Conservation (phyloP, 2,113 vertebrate species). For the Eudyptes chrysolophus region DNA sequence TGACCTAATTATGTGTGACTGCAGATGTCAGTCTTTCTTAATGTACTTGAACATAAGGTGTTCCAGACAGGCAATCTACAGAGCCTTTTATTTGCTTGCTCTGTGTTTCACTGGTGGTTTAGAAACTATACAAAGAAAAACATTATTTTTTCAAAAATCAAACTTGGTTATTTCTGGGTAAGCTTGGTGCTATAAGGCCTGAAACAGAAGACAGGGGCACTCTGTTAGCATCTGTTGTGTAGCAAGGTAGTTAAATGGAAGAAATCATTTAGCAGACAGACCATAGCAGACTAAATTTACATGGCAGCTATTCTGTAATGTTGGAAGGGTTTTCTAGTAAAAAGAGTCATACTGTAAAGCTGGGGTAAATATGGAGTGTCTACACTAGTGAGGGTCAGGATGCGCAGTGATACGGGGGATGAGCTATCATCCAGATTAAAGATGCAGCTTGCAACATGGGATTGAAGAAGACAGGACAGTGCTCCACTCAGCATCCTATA, state of each 20-base stretch:
- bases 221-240: background rate
- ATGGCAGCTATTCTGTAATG: background rate
- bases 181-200: background rate
- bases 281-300: background rate
- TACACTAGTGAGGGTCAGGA: background rate
- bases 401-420: rapidly evolving
- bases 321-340: background rate
- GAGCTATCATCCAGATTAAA: background rate
- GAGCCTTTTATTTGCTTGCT: background rate
- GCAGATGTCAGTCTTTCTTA: background rate
- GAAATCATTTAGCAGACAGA: background rate
- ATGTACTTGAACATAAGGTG: background rate
- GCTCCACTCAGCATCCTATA: background rate
- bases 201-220: background rate
- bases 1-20: background rate
- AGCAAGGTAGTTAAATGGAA: background rate
- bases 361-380: background rate
- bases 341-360: background rate
- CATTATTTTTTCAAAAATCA: background rate
- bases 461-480: background rate
- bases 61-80: background rate
- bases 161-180: background rate
- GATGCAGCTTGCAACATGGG: background rate
- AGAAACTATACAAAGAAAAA: background rate
- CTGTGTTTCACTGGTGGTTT: background rate